Evolutionary conservation across 2,888 invertebrate species (phyloP), one percentile per base, ranked within the genome.

Genomic region (Drosophila diplacantha): DNA sequence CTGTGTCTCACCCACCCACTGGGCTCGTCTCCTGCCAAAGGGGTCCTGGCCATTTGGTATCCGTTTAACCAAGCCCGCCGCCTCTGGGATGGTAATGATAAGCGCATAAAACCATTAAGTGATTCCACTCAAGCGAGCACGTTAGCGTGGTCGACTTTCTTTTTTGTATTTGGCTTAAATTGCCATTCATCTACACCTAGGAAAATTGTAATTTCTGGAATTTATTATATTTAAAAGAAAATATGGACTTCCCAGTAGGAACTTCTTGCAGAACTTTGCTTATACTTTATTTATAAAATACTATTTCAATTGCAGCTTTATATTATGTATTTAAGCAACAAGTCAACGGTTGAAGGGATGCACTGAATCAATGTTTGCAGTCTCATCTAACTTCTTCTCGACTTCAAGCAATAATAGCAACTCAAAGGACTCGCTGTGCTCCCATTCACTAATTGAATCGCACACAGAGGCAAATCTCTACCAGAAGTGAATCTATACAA

Each of bases 31-130:
- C 5, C 16, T 29, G 12, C 20, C 35, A 12, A 44, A 22, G n/a
- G 34, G 31, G 44, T 60, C 61, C 58, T 46, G 58, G 44, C 44
- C 57, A 34, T 41, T 57, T 34, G 57, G 34, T 32, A 16, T 31
- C 44, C 57, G 34, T 34, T 32, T 34, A n/a, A 52, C 32, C 54
- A 26, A 32, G 18, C 59, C 22, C 52, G 24, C 26, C 46, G 61
- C 50, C 43, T 41, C 56, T 64, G 70, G 73, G 67, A 71, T 69
- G 74, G 79, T 81, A 85, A 83, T 84, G 83, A 85, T 83, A 83
- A 85, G 82, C 77, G 75, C 58, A 82, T 82, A 83, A 85, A 85
- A 85, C 85, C 85, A 85, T 86, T 85, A 86, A 85, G 85, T 79
- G 80, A 84, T 86, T 85, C 82, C 86, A 82, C 86, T 86, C 78